These are phyloP conservation scores for Ceryle rudis DNA, from an alignment of 2,797 vertebrate species.

Conservation along the genomic window DNA sequence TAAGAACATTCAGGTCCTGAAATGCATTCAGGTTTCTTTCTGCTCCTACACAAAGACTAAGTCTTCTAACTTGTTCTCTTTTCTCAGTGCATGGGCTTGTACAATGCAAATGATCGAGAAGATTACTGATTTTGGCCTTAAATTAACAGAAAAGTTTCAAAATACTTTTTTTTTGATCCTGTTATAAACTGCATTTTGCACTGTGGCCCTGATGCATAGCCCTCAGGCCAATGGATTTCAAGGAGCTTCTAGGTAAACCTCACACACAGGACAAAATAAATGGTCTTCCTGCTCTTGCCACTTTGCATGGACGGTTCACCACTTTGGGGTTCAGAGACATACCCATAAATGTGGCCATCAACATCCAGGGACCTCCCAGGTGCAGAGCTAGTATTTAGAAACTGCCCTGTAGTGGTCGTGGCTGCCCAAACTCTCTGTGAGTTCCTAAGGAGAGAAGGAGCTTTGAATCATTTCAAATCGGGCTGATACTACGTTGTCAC, in stretches of 20 bases:
- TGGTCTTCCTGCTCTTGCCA: neutral
- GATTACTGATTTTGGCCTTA: neutral
- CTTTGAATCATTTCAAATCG: constrained; percentile 26
- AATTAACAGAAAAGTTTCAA: neutral
- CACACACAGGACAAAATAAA: neutral
- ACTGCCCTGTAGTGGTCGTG: fast-evolving
- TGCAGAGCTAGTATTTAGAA: neutral
- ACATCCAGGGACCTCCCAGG: neutral
- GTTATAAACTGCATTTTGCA: neutral
- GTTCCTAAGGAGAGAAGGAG: neutral
- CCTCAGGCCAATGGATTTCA: neutral
- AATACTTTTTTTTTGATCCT: neutral
- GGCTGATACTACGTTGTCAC: constrained; percentile 23
- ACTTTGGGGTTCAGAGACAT: neutral
- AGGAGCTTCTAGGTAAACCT: neutral
- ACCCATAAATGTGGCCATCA: neutral
- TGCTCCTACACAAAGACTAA: neutral
- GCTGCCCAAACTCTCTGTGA: neutral
- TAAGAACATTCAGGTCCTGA: neutral
- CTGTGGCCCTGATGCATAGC: neutral
- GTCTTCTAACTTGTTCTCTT: neutral
- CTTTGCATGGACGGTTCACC: neutral
- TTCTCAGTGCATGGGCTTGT: neutral
- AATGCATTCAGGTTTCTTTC: neutral
- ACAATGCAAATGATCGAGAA: neutral